Percentiles rank a stretch among this genome's conserved stretches.
These are phyloP conservation scores for Syngnathus floridae DNA, from an alignment of 2,113 vertebrate genomes.

Conservation along the genomic window DNA sequence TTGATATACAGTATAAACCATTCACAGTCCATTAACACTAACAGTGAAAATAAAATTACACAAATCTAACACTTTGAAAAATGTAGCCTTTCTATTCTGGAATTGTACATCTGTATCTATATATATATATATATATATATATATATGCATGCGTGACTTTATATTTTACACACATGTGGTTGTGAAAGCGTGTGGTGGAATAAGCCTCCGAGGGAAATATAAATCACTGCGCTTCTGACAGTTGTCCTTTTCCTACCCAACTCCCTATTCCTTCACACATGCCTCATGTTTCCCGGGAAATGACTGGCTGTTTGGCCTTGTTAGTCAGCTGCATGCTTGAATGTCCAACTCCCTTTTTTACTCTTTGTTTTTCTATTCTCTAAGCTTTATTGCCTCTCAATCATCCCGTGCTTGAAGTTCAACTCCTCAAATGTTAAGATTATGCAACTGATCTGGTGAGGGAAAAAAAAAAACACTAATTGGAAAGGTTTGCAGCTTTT, in stretches of 20 bases:
- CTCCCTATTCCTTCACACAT: conserved; percentile 62
- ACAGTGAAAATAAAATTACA: conserved; percentile 52
- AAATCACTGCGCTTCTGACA: conserved; percentile 65
- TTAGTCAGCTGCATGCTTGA: conserved; percentile 63
- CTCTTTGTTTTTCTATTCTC: conserved; percentile 24
- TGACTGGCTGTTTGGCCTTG: conserved; percentile 66
- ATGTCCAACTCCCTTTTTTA: conserved; percentile 39
- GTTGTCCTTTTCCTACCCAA: conserved; percentile 67
- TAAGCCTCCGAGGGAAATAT: conserved; percentile 64
- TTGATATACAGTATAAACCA: conserved; percentile 3
- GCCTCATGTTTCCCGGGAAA: conserved; percentile 63
- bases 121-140: conserved; percentile 29
- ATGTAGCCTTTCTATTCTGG: conserved; percentile 55
- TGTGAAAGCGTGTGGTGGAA: conserved; percentile 63
- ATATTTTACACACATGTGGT: conserved; percentile 58
- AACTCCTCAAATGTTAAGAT: conserved; percentile 38
- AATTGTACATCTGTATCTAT: conserved; percentile 29
- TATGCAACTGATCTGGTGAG: conserved; percentile 33
- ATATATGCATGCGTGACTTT: conserved; percentile 46
- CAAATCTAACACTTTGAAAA: conserved; percentile 49
- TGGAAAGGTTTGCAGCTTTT: conserved; percentile 32
- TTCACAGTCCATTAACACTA: conserved; percentile 58
- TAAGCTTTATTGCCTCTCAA: conserved; percentile 38
- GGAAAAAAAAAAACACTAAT: conserved; percentile 24
- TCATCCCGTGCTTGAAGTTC: conserved; percentile 34